These are phyloP conservation scores for Crotophaga sulcirostris DNA, from an alignment of 2,113 vertebrate species.

Conservation along the genomic window DNA sequence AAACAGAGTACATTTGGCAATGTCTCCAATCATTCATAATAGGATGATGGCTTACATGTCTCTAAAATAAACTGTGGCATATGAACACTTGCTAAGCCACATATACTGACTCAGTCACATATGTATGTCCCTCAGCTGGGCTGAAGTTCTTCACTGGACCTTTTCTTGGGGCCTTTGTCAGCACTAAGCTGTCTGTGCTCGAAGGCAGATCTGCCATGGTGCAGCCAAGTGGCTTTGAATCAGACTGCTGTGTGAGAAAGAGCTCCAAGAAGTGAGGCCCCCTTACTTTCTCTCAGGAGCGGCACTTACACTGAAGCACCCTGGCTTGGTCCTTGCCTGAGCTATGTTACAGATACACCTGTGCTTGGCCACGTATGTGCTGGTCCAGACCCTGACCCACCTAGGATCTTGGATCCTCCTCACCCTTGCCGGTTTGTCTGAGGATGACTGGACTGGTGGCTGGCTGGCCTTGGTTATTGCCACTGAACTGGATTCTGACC, in stretches of 20 bases:
- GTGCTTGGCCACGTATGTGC: rapidly evolving
- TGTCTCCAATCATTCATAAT: background rate
- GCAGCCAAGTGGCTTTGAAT: background rate
- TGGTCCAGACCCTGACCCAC: background rate
- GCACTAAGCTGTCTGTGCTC: background rate
- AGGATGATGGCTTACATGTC: background rate
- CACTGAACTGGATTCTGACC: background rate
- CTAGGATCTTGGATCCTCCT: background rate
- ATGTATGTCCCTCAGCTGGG: background rate
- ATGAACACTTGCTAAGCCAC: background rate
- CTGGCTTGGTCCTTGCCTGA: background rate
- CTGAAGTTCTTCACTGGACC: background rate
- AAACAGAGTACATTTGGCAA: background rate
- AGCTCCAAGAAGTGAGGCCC: background rate
- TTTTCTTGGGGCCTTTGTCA: background rate
- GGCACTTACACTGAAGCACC: background rate
- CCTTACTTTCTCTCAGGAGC: background rate
- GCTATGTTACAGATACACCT: rapidly evolving
- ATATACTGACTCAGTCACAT: background rate
- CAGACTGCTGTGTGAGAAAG: background rate
- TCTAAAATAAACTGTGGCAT: background rate
- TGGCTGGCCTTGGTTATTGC: background rate
- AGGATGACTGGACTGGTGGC: background rate
- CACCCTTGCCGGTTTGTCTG: background rate
- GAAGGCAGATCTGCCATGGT: background rate